phyloP scores from a whole-genome alignment of 64 coral and sea anemone species.

The Acropora tenuis region DNA sequence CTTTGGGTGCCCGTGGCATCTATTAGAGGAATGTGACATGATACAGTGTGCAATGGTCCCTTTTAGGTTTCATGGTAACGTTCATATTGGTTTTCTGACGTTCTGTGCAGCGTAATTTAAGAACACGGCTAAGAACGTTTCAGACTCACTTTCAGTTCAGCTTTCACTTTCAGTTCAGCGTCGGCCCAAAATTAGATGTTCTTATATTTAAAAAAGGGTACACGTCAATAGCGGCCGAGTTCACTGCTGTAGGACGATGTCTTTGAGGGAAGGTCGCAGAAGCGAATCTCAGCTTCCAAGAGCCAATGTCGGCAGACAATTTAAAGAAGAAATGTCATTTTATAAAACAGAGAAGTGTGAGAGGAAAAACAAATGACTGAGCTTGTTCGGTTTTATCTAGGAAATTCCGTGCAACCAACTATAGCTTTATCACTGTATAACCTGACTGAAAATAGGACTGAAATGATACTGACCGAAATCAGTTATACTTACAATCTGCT shows the following conservation, averaged over 20 bases:
- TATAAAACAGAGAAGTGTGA: not conserved
- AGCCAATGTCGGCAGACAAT: not conserved
- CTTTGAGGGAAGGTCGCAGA: conserved; percentile 7
- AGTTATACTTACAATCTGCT: not conserved
- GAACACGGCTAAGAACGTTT: not conserved
- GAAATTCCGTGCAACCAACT: not conserved
- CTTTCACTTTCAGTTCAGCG: not conserved
- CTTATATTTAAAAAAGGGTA: conserved; percentile 10
- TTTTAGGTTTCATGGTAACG: conserved; percentile 3
- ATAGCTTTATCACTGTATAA: not conserved
- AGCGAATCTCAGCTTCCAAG: conserved; percentile 2
- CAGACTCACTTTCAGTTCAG: not conserved
- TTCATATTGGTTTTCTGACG: conserved; percentile 15
- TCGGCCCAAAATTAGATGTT: conserved; percentile 8
- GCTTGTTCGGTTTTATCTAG: conserved; percentile 7
- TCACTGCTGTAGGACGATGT: not conserved
- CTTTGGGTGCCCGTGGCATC: not conserved
- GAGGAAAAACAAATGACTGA: not conserved
- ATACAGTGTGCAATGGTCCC: not conserved
- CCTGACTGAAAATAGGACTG: not conserved
- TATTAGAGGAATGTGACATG: not conserved
- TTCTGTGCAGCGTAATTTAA: not conserved
- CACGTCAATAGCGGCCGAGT: not conserved
- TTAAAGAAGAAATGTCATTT: conserved; percentile 10
- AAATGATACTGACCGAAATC: conserved; percentile 5